Base-by-base conservation (phyloP, 2,888 invertebrate genomes). In the Clanis bilineata region DNA sequence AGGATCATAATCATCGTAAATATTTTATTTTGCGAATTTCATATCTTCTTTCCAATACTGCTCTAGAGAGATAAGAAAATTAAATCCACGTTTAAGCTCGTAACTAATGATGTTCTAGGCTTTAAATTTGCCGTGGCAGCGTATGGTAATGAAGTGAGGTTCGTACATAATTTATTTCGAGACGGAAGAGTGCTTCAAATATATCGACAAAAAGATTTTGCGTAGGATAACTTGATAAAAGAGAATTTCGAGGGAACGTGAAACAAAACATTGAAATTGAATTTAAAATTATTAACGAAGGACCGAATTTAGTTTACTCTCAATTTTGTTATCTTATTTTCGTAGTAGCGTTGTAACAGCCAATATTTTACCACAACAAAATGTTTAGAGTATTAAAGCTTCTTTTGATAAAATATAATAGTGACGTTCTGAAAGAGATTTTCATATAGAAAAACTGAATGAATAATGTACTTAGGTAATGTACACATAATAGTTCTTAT, bases 111-210 rank as follows among this genome's bases (percentile, higher is more conserved):
- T 51, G 32, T 51, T 32, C 3, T 51, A 51, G 32, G 28, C 18
- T 32, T 51, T 51, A 21, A 51, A 51, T 28, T 51, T 28, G 18
- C 32, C 9, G 32, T 18, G 10, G 32, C 28, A 51, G 47, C 65
- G 44, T 44, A 28, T 43, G 61, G 57, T 54, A 61, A 66, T 61
- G 45, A 56, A 6, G 43, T 58, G 32, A 60, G 65, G 9, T 60
- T 61, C 43, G 45, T 54, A 57, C 58, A 64, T 67, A 67, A 68
- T 63, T 51, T 51, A 51, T 23, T 45, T 12, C 9, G 51, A n/a
- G 18, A 9, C 15, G 18, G 9, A 18, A 51, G 32, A 32, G 10
- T 28, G 28, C 47, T 51, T n/a, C 18, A 3, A 51, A 32, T 28
- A 32, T 28, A 18, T 7, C 15, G 32, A 21, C 51, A 32, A 7